phyloP scores from a whole-genome alignment of 2,888 invertebrate species.

The Andrena chrysosceles region DNA sequence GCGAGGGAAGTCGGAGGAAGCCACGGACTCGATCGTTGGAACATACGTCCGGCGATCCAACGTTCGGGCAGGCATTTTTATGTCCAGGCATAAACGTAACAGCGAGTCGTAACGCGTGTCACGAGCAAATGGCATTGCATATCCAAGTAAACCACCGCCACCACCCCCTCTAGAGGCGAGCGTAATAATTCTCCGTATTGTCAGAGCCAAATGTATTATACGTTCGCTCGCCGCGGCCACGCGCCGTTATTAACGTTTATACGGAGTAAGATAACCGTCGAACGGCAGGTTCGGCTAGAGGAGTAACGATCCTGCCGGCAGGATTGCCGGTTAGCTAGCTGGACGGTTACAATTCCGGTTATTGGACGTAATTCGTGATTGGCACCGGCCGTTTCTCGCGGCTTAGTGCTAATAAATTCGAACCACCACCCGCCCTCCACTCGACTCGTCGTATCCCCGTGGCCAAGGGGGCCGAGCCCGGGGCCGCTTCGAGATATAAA shows the following conservation, averaged over 20 bases:
- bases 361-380: constrained; percentile 83
- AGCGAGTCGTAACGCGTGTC: constrained; percentile 78
- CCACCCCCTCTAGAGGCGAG: constrained; percentile 12
- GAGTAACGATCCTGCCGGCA: constrained; percentile 64
- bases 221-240: constrained; percentile 52
- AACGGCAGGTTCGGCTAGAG: constrained; percentile 7
- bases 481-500: constrained; percentile 78
- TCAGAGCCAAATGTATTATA: constrained; percentile 66
- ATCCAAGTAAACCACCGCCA: constrained; percentile 61
- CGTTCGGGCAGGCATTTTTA: constrained; percentile 75
- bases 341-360: constrained; percentile 79
- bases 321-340: constrained; percentile 66
- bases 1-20: constrained; percentile 32
- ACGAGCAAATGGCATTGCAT: constrained; percentile 78
- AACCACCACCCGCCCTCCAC: constrained; percentile 62
- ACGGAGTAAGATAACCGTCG: constrained; percentile 69
- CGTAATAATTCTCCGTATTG: constrained; percentile 78
- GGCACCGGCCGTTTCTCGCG: constrained; percentile 79
- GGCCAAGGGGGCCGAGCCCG: constrained; percentile 54
- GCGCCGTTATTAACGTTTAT: constrained; percentile 79
- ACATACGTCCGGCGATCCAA: constrained; percentile 51
- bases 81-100: constrained; percentile 79
- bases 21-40: constrained; percentile 54
- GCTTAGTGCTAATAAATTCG: constrained; percentile 83
- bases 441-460: constrained; percentile 41